Evolutionary conservation across 2,113 vertebrate species (phyloP), one percentile per base, ranked within the genome.

Genomic region (Psilopogon haemacephalus): DNA sequence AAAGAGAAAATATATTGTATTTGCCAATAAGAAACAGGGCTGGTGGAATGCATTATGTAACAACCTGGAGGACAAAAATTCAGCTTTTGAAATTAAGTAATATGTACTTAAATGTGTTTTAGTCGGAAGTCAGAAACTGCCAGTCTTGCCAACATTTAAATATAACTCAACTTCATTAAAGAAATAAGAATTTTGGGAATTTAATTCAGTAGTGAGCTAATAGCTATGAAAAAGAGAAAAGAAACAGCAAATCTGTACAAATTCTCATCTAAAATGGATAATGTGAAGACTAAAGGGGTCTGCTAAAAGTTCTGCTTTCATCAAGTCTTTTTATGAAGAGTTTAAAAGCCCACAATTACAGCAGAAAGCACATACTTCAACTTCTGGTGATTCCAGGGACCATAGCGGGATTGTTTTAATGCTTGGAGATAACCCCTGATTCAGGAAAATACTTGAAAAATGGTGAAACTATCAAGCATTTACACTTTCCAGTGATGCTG

Each of bases 11-110:
- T 40, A 32, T 14, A 38, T 60, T 72, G 79, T 50, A 59, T 68
- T 75, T 89, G 16, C 30, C 80, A 67, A 32, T 72, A 86, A 64
- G 15, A 71, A 74, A 54, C 2, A 55, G 23, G 12, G 50, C 5
- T 80, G 52, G 21, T 63, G 21, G 21, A 84, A 76, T 72, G 27
- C 18, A 72, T 73, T 85, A 65, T 11, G 35, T 80, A 80, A 80
- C 32, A 76, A 68, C 7, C 15, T 81, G 60, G 38, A 77, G 58
- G 58, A 89, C 71, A 70, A 9, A 77, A 4, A 1, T 69, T 21
- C 12, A 33, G 63, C 35, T 62, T 89, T 60, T 73, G 63, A 89
- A 91, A 88, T 91, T 12, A 52, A 91, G 87, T 35, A 94, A 87
- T 89, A 55, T 38, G 7, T 58, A 26, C 17, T 85, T 91, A 50